These are phyloP conservation scores for Oreochromis mossambicus DNA, from an alignment of 2,797 vertebrate genomes.

Conservation along the genomic window DNA sequence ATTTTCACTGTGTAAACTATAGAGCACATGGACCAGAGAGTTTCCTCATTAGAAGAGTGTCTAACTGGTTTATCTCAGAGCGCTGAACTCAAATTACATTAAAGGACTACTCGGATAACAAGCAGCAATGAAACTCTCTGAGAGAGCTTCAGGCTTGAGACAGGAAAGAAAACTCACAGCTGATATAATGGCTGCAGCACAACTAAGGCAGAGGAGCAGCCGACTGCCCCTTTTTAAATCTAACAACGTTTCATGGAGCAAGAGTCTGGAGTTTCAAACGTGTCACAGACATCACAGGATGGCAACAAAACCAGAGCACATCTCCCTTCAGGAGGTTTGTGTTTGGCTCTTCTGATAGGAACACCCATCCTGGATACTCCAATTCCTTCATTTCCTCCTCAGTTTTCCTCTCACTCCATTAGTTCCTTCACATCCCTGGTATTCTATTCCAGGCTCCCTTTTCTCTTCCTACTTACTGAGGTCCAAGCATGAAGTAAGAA, in stretches of 20 bases:
- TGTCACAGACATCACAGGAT: not conserved
- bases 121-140: not conserved
- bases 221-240: not conserved
- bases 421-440: not conserved
- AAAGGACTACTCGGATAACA: not conserved
- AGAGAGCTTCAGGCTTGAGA: not conserved
- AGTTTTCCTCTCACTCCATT: not conserved
- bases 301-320: not conserved
- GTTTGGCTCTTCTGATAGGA: constrained; percentile 24
- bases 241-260: not conserved
- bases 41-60: not conserved
- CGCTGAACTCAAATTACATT: not conserved
- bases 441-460: not conserved
- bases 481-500: not conserved
- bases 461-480: not conserved
- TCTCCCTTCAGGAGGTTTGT: constrained; percentile 2
- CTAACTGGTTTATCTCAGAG: not conserved
- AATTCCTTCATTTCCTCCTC: not conserved
- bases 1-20: not conserved
- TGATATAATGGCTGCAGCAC: not conserved
- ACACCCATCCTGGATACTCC: constrained; percentile 5
- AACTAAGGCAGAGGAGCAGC: accelerated
- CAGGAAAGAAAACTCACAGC: not conserved
- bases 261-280: not conserved
- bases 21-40: accelerated